Evolutionary conservation across 2,113 vertebrate species (phyloP).

Genomic region (Turdus rufiventris): DNA sequence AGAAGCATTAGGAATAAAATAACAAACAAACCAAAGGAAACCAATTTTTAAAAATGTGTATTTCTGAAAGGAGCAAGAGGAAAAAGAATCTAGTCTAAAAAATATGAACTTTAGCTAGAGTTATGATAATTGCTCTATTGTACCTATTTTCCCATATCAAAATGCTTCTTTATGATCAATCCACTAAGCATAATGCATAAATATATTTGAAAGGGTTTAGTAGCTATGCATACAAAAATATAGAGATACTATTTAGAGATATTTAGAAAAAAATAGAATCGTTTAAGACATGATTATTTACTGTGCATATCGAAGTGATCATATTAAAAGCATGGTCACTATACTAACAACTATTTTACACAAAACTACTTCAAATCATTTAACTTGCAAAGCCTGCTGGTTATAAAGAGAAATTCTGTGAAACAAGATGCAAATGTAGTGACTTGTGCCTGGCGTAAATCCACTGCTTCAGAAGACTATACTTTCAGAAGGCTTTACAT

Average conservation of each 20-base stretch:
- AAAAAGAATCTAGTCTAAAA: slow-evolving; percentile 19
- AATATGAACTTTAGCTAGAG: slow-evolving; percentile 6
- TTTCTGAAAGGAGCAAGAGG: slow-evolving; percentile 29
- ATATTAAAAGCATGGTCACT: neutral
- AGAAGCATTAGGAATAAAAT: slow-evolving; percentile 65
- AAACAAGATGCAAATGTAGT: neutral
- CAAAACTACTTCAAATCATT: neutral
- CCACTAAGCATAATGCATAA: neutral
- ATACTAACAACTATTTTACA: neutral
- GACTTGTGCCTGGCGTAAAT: neutral
- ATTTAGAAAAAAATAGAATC: neutral
- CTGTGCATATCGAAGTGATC: neutral
- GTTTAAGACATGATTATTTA: neutral
- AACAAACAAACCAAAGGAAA: slow-evolving; percentile 59
- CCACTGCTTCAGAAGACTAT: neutral
- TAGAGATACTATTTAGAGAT: neutral
- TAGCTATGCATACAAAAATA: neutral
- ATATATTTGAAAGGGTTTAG: neutral
- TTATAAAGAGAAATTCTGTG: neutral
- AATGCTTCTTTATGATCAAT: neutral
- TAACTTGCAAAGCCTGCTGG: neutral
- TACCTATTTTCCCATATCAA: neutral
- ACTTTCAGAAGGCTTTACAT: neutral
- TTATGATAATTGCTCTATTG: neutral
- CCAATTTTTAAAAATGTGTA: neutral